Conservation (phyloP, 1,140 invertebrate genomes). For the Ips nitidus region DNA sequence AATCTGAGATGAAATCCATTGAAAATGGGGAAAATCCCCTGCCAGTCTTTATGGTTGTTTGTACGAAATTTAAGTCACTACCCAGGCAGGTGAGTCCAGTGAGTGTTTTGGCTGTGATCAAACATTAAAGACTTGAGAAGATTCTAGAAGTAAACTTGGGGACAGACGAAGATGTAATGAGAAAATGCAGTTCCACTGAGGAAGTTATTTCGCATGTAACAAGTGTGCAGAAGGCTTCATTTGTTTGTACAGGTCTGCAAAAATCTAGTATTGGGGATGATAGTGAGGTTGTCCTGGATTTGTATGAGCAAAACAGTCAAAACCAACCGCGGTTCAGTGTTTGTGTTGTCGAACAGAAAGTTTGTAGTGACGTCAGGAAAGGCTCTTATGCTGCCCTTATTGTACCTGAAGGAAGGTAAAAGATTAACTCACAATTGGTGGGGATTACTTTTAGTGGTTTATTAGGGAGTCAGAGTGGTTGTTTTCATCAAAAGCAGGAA, state of each 20-base stretch:
- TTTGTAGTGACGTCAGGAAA: constrained; percentile 53
- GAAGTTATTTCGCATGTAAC: constrained; percentile 67
- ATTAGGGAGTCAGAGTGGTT: constrained; percentile 88
- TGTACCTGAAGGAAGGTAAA: constrained; percentile 88
- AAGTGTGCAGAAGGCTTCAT: constrained; percentile 76
- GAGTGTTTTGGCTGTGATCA: neutral
- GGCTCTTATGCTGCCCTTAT: constrained; percentile 85
- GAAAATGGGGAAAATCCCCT: constrained; percentile 66
- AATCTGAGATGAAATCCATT: constrained; percentile 69
- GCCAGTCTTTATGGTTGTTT: constrained; percentile 87
- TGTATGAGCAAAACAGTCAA: constrained; percentile 60
- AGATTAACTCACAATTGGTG: constrained; percentile 36
- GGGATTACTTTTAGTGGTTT: neutral
- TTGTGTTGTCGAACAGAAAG: constrained; percentile 72
- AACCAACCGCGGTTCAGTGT: constrained; percentile 66
- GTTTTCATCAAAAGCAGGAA: constrained; percentile 80
- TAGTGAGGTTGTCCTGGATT: constrained; percentile 62
- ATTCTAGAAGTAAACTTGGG: constrained; percentile 73
- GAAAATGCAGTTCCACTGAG: constrained; percentile 57
- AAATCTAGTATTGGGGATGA: constrained; percentile 62
- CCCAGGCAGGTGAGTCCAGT: constrained; percentile 61
- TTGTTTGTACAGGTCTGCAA: constrained; percentile 70
- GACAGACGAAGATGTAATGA: constrained; percentile 60
- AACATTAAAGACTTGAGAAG: constrained; percentile 49
- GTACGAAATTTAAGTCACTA: constrained; percentile 85